Evolutionary conservation across 2,113 vertebrate genomes (phyloP), one percentile per base, ranked within the genome.

Genomic region (Oreochromis niloticus): DNA sequence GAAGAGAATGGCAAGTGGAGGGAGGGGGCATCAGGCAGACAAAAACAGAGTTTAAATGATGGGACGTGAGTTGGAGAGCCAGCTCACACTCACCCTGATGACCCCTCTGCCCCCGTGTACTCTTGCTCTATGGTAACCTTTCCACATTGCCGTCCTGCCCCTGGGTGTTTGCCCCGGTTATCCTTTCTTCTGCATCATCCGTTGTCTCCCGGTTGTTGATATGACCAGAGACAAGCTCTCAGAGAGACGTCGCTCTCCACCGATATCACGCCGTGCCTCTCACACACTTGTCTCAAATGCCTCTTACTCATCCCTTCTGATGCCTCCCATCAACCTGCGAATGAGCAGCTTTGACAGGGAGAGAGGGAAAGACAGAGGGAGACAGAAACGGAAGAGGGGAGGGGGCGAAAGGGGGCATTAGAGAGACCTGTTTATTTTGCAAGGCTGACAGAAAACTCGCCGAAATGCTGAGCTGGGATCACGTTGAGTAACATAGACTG

Each of bases 301-400:
- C 90, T 94, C 94, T 85, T 92, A 86, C 91, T 95, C 94, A 95
- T 95, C 92, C 86, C 82, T 87, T 95, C 90, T 94, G 94, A 95
- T 94, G 93, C 90, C 87, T 89, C 93, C 92, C 75, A 68, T 93
- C 93, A 92, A 89, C 89, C 85, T 92, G 90, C 82, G 90, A 90
- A 93, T 95, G 94, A 97, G 92, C 92, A 85, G 87, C 92, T 81
- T 61, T 96, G 96, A 95, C 95, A 96, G 91, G 68, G 89, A 88
- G 80, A 88, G 84, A 88, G 88, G 80, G 80, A 83, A 59, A 89
- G 84, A 92, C 57, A 81, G 63, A 87, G 81, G 50, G 78, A 86
- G 87, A 86, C 43, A 85, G 87, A 91, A 48, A 24, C 78, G 63
- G 82, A 83, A 27, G 56, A 87, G 83, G 66, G 78, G 85, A 75